These are phyloP conservation scores for Drosophila vallismaia DNA, from an alignment of 2,888 invertebrate genomes.

Conservation along the genomic window DNA sequence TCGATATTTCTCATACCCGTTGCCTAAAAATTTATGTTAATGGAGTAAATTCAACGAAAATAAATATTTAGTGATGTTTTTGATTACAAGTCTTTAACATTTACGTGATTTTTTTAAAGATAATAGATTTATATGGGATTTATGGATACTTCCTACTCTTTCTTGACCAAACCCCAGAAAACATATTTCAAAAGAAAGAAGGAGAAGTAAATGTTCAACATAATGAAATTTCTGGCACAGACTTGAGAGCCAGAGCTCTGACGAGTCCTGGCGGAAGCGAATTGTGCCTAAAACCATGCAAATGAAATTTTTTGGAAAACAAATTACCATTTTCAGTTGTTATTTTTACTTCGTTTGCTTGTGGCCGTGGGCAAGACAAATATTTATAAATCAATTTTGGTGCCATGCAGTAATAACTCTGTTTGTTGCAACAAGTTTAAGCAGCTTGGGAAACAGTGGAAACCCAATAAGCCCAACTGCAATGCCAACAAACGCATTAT, in stretches of 20 bases:
- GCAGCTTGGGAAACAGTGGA: neutral
- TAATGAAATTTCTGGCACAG: conserved; percentile 62
- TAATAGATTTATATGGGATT: neutral
- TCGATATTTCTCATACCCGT: neutral
- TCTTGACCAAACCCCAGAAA: neutral
- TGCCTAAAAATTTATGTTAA: no score
- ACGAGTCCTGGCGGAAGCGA: conserved; percentile 42
- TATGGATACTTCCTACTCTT: neutral
- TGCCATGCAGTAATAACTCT: conserved; percentile 53
- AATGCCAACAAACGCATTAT: neutral
- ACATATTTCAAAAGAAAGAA: conserved; percentile 1
- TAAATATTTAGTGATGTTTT: neutral
- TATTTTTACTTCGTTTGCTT: conserved; percentile 8
- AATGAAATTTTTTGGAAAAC: conserved; percentile 76
- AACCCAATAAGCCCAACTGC: neutral
- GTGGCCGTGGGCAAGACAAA: conserved; percentile 32
- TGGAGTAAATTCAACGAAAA: no score
- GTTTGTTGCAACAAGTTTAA: conserved; percentile 56
- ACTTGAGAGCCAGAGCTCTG: conserved; percentile 19
- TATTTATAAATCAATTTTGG: conserved; percentile 58
- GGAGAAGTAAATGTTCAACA: conserved; percentile 48
- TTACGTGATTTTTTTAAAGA: neutral
- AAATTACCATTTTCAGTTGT: conserved; percentile 50
- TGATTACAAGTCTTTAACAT: neutral
- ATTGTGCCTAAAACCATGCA: conserved; percentile 72